Evolutionary conservation across 92 coral and sea anemone genomes (phyloP), one percentile per base, ranked within the genome.

Genomic region (Phenganax stokvisi): DNA sequence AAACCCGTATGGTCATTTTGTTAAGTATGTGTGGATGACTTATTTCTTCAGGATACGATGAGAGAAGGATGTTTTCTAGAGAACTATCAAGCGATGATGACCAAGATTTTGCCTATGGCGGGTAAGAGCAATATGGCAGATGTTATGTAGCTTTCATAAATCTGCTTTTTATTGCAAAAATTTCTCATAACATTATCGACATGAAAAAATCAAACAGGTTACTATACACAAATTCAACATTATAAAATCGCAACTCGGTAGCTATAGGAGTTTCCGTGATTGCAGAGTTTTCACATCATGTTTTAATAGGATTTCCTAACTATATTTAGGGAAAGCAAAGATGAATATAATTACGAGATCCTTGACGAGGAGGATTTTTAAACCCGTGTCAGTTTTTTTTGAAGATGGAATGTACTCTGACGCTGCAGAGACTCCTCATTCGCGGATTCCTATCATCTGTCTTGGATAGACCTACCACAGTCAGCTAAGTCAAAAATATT

Each of bases 71-170:
- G 83, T 79, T 79, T 64, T 63, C 83, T 12, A 68, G 54, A 11
- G 68, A 63, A 16, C 54, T 79, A 9, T 79, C 83, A 0, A 79
- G 83, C 25, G 83, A 79, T 25, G 83, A 79, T 51, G 83, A 79
- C 30, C 60, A 59, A 12, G 83, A 79, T 68, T 64, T 51, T 28
- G 77, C 77, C 9, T 73, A 52, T 29, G 44, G 51, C 27, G 83
- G 83, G 68, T 53, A 79, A 54, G 68, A 77, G 59, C 47, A 37
- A 37, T 37, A 1, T 37, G 47, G 47, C 5, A 37, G 3, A 37
- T 37, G 47, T 37, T 37, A 37, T 37, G 47, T 37, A 37, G 5
- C 47, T 37, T 37, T 37, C 47, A 1, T 37, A 37, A 37, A 37
- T 37, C 47, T 37, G 47, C 5, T 37, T 37, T 37, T 37, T 37